Conservation (phyloP, 2,888 invertebrate genomes). For the Mythimna ferrago region DNA sequence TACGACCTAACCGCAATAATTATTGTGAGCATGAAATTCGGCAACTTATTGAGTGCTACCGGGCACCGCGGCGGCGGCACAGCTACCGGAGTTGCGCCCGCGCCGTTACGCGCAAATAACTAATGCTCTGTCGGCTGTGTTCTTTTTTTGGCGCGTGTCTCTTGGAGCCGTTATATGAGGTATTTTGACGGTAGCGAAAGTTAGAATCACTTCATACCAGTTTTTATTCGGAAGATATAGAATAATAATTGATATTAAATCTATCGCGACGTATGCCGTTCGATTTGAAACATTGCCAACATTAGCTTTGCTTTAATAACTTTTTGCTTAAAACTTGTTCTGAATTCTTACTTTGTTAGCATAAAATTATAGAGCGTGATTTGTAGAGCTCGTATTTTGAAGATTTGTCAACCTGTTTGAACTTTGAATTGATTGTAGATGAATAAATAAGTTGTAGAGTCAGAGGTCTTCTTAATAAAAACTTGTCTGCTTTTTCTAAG, state of each 20-base stretch:
- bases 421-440: slow-evolving; percentile 45
- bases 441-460: slow-evolving; percentile 37
- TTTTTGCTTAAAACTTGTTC: slow-evolving; percentile 50
- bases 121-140: slow-evolving; percentile 77
- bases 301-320: slow-evolving; percentile 50
- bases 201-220: slow-evolving; percentile 82
- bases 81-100: slow-evolving; percentile 82
- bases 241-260: slow-evolving; percentile 68
- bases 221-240: slow-evolving; percentile 71
- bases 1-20: slow-evolving; percentile 70
- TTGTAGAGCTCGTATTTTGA: slow-evolving; percentile 42
- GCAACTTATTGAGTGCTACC: slow-evolving; percentile 82
- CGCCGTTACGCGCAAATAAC: slow-evolving; percentile 89
- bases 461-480: slow-evolving; percentile 17
- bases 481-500: slow-evolving; percentile 11
- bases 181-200: slow-evolving; percentile 86
- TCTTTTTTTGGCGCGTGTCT: slow-evolving; percentile 89
- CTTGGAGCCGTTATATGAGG: slow-evolving; percentile 85
- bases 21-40: slow-evolving; percentile 79
- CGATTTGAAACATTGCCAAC: slow-evolving; percentile 53
- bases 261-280: slow-evolving; percentile 59
- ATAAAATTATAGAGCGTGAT: slow-evolving; percentile 47
- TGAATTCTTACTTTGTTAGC: slow-evolving; percentile 44
- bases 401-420: slow-evolving; percentile 52
- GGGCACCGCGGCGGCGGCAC: slow-evolving; percentile 59